Conservation (phyloP, 2,797 vertebrate genomes). For the Danio aesculapii region DNA sequence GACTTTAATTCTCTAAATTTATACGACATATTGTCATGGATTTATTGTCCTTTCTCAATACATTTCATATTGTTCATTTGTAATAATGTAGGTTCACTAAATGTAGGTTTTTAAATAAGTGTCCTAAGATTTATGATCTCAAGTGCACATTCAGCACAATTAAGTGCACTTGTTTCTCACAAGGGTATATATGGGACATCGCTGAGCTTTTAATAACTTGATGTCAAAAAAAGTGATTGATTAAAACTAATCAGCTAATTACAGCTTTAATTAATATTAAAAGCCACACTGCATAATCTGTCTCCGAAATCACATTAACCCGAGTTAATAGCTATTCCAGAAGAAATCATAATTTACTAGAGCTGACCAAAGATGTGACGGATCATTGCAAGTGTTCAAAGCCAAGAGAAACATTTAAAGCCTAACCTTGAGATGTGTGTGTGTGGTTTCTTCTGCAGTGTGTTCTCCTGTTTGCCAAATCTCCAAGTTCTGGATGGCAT, state of each 20-base stretch:
- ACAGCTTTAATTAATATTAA: constrained; percentile 16
- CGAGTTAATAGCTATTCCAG: constrained; percentile 13
- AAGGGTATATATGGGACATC: not conserved
- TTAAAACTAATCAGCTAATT: constrained; percentile 33
- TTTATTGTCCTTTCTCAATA: too few species aligned
- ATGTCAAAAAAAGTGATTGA: constrained; percentile 8
- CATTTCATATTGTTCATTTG: too few species aligned
- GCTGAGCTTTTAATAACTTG: constrained; percentile 27
- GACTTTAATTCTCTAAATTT: too few species aligned
- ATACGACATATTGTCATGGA: too few species aligned
- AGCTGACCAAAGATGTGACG: not conserved
- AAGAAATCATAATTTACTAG: constrained; percentile 12
- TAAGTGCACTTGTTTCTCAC: not conserved
- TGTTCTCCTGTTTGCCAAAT: constrained; percentile 95
- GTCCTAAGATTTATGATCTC: not conserved
- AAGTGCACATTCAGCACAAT: not conserved
- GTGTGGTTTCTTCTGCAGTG: constrained; percentile 73
- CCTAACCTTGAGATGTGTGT: not conserved
- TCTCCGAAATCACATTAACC: not conserved
- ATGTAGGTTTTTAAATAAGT: too few species aligned
- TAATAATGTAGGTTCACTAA: too few species aligned
- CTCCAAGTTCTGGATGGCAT: constrained; percentile 91
- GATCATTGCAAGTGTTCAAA: not conserved
- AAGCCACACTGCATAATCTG: not conserved
- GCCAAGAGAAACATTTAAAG: not conserved